These are phyloP conservation scores for Musca vetustissima DNA, from an alignment of 1,140 invertebrate genomes.

Conservation along the genomic window DNA sequence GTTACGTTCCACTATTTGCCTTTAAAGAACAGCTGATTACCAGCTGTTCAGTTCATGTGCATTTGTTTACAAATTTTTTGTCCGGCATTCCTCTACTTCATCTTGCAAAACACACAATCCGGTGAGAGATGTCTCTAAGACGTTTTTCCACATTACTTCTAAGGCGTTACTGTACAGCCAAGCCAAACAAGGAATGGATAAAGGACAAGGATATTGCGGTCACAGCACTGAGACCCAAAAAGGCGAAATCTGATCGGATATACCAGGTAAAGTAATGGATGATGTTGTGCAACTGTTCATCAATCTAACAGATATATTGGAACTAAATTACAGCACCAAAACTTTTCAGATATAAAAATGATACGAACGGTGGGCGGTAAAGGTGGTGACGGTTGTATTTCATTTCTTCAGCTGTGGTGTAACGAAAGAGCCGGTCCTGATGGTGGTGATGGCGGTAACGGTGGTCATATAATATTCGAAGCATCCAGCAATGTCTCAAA, in stretches of 20 bases:
- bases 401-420: conserved; percentile 74
- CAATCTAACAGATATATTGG: background rate
- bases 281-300: background rate
- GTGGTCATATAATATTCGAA: conserved; percentile 93
- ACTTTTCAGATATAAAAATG: conserved; percentile 70
- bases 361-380: conserved; percentile 74
- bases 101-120: too few relatives aligned
- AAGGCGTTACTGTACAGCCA: too few relatives aligned
- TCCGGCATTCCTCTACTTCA: too few relatives aligned
- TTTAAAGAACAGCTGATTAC: too few relatives aligned
- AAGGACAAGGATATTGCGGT: too few relatives aligned
- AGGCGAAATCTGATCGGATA: background rate
- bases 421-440: conserved; percentile 92
- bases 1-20: too few relatives aligned
- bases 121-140: too few relatives aligned
- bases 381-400: conserved; percentile 90
- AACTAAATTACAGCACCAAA: conserved; percentile 31
- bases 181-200: too few relatives aligned
- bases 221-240: background rate
- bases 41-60: too few relatives aligned
- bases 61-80: too few relatives aligned
- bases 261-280: background rate
- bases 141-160: too few relatives aligned
- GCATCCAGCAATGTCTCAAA: conserved; percentile 70
- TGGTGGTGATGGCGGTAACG: conserved; percentile 95